A percentile compares a stretch with the other conserved stretches of the same genome.
These are phyloP conservation scores for Anthopleura sola DNA, from an alignment of 64 coral and sea anemone species.

Conservation along the genomic window DNA sequence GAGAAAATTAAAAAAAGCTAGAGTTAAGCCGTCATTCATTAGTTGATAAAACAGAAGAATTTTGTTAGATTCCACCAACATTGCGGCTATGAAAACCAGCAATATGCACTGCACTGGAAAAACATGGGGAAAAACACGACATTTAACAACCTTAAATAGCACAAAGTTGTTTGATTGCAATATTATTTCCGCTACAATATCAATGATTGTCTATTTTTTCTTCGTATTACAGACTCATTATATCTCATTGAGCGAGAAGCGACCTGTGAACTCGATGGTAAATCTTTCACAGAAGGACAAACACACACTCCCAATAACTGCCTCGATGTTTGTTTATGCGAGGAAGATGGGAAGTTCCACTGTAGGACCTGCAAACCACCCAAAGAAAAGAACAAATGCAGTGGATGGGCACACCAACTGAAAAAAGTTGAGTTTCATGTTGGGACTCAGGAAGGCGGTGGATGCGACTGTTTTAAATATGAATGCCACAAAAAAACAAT, in stretches of 20 bases:
- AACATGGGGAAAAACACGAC: no score
- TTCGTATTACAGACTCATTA: not conserved
- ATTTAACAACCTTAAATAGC: no score
- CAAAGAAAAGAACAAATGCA: not conserved
- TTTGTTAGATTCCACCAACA: no score
- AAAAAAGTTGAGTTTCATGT: not conserved
- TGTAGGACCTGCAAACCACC: not conserved
- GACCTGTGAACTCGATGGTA: not conserved
- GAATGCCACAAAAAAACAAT: conserved; percentile 14
- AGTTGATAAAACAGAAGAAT: no score
- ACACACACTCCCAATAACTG: not conserved
- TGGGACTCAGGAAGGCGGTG: not conserved
- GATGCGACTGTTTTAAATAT: conserved; percentile 17
- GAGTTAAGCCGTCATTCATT: no score
- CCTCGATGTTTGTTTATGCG: not conserved
- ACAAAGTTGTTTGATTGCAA: no score
- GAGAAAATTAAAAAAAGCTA: no score
- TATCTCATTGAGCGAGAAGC: not conserved
- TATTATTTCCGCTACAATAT: not conserved
- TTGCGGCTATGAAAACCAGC: no score
- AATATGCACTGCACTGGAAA: no score
- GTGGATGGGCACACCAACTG: conserved; percentile 10
- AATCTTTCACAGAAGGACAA: not conserved
- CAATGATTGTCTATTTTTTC: no score
- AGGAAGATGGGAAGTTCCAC: conserved; percentile 7